Percentiles rank a stretch among this genome's conserved stretches.
phyloP scores from a whole-genome alignment of 2,888 invertebrate genomes.

The Lomographa bimaculata region DNA sequence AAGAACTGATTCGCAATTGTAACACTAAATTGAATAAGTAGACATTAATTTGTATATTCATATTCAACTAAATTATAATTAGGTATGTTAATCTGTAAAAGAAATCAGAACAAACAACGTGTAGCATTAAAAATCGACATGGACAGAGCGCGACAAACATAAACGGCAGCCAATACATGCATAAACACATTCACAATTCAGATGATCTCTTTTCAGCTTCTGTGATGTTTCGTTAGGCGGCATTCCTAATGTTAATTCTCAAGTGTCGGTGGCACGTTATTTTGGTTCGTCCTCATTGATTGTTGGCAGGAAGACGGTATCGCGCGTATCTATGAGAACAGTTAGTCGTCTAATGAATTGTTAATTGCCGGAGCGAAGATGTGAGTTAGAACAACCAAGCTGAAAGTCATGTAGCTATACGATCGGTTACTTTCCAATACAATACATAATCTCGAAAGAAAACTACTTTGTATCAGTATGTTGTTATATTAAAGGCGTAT shows the following conservation, averaged over 20 bases:
- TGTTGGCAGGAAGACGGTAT: constrained; percentile 81
- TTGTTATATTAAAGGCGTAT: constrained; percentile 14
- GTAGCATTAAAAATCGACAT: constrained; percentile 43
- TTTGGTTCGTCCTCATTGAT: constrained; percentile 51
- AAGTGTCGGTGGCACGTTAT: constrained; percentile 62
- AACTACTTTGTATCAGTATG: constrained; percentile 10
- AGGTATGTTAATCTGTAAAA: constrained; percentile 28
- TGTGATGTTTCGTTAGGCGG: constrained; percentile 70
- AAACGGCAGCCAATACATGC: constrained; percentile 76
- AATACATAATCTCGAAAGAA: constrained; percentile 8
- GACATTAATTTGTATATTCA: too few relatives aligned
- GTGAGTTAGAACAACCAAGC: constrained; percentile 47
- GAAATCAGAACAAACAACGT: constrained; percentile 39
- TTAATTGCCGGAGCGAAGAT: constrained; percentile 43
- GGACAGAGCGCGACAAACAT: constrained; percentile 67
- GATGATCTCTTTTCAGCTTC: constrained; percentile 61
- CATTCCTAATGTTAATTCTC: constrained; percentile 72
- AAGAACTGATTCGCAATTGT: too few relatives aligned
- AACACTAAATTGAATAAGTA: too few relatives aligned
- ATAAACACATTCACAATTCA: constrained; percentile 74
- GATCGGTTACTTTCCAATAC: constrained; percentile 8
- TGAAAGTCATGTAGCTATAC: constrained; percentile 34
- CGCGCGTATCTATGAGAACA: constrained; percentile 57
- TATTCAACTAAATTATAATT: too few relatives aligned
- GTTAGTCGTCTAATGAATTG: constrained; percentile 41